Conservation (phyloP, 2,113 vertebrate genomes). For the Phylloscopus whistleri region DNA sequence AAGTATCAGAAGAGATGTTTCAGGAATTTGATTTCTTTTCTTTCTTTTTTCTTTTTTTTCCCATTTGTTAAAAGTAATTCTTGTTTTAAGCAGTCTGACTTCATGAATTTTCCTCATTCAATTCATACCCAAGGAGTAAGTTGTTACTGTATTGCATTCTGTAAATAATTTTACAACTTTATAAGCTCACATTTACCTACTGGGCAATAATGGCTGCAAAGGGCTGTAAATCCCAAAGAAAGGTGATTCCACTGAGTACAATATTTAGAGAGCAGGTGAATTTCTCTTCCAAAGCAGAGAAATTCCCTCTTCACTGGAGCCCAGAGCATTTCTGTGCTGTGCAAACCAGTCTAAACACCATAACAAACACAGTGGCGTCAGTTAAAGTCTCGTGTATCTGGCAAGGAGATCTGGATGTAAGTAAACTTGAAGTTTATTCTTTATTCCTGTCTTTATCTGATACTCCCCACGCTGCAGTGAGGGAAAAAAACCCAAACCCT, state of each 20-base stretch:
- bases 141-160: neutral
- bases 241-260: neutral
- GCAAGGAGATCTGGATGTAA: neutral
- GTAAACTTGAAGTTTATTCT: neutral
- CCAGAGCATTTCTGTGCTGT: neutral
- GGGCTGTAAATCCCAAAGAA: neutral
- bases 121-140: neutral
- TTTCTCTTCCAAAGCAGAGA: neutral
- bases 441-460: neutral
- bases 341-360: neutral
- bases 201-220: neutral
- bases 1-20: neutral
- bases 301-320: neutral
- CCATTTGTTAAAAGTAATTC: neutral
- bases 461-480: neutral
- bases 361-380: neutral
- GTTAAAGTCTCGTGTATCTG: neutral
- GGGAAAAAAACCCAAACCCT: neutral
- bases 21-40: neutral
- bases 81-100: constrained; percentile 8
- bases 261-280: neutral
- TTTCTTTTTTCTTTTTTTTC: neutral
- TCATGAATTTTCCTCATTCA: neutral
- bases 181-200: neutral
- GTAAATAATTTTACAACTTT: constrained; percentile 2